Evolutionary conservation across 2,888 invertebrate genomes (phyloP).

Genomic region (Galerucella calmariensis): DNA sequence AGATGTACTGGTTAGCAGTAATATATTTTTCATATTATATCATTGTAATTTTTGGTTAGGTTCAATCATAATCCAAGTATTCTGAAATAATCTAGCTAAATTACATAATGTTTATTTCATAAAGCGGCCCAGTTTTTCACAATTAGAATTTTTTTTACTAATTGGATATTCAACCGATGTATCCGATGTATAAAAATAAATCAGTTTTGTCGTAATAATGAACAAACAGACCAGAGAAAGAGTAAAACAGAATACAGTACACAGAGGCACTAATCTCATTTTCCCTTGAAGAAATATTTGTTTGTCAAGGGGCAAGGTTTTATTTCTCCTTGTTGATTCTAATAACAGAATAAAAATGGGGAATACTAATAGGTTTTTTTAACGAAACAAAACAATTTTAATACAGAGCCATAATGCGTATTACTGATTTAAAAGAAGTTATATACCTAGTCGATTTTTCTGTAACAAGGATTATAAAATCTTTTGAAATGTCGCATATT

Average conservation of each 20-base stretch:
- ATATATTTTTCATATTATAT: not conserved
- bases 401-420: not conserved
- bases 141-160: constrained; percentile 8
- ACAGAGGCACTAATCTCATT: constrained; percentile 13
- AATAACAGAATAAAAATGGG: not conserved
- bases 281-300: constrained; percentile 1
- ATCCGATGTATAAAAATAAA: constrained; percentile 10
- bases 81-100: not conserved
- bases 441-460: too few relatives aligned
- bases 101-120: constrained; percentile 6
- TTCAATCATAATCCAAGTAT: not conserved
- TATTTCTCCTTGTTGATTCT: constrained; percentile 11
- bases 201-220: constrained; percentile 10
- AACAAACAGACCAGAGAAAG: constrained; percentile 12
- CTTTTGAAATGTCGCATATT: too few relatives aligned
- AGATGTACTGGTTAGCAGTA: too few relatives aligned
- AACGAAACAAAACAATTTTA: not conserved
- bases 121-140: not conserved
- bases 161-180: constrained; percentile 12
- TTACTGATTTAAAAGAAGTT: too few relatives aligned
- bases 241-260: constrained; percentile 3
- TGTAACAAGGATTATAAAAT: too few relatives aligned
- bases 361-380: not conserved
- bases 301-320: constrained; percentile 5
- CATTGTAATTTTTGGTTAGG: not conserved